Percentiles rank a stretch among this genome's conserved stretches.
phyloP scores from a whole-genome alignment of 2,113 vertebrate species.

The Colius striatus region DNA sequence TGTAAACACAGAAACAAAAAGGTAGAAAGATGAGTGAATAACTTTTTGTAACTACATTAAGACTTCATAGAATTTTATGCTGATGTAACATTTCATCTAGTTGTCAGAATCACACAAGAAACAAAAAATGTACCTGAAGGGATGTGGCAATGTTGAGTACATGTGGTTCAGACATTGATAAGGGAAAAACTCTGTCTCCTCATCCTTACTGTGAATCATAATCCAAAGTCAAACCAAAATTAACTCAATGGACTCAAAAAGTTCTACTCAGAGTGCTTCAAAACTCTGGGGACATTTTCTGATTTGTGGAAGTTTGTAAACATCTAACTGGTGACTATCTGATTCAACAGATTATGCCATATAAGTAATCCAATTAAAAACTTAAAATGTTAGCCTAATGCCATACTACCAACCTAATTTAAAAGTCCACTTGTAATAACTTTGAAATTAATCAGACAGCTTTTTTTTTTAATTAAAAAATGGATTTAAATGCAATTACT shows the following conservation, averaged over 20 bases:
- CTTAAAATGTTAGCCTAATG: too few relatives aligned
- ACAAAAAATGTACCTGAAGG: neutral
- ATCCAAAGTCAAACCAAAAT: neutral
- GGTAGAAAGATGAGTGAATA: neutral
- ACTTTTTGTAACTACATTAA: neutral
- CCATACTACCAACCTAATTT: neutral
- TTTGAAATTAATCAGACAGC: neutral
- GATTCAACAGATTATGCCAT: neutral
- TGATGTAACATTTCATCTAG: neutral
- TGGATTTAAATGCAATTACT: neutral
- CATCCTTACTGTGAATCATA: neutral
- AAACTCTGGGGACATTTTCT: neutral
- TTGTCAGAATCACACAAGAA: neutral
- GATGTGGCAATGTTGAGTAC: neutral
- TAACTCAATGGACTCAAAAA: neutral
- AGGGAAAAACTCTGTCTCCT: neutral
- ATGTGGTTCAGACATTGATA: neutral
- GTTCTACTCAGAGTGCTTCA: neutral
- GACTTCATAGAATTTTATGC: neutral
- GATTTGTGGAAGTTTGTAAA: neutral
- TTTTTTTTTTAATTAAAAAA: slow-evolving; percentile 29
- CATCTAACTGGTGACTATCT: neutral
- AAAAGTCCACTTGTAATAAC: slow-evolving; percentile 11
- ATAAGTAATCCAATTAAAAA: neutral
- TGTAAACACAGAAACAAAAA: neutral